Evolutionary conservation across 2,113 vertebrate species (phyloP).

Genomic region (Glaucidium brasilianum): DNA sequence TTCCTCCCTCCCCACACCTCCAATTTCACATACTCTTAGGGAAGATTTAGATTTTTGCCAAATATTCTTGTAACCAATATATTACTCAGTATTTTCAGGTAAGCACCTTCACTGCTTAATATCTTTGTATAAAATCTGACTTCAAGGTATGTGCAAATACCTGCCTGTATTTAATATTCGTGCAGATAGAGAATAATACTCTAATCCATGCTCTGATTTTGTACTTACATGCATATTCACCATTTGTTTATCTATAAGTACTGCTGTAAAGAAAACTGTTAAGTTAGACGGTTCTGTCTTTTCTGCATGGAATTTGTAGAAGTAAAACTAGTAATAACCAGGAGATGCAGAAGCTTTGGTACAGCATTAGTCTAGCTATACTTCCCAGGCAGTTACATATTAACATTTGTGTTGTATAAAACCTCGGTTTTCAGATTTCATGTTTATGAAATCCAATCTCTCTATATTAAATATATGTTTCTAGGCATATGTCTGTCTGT

Average conservation of each 20-base stretch:
- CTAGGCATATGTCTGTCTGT: neutral
- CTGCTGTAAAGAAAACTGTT: neutral
- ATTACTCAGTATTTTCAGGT: neutral
- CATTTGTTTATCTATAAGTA: neutral
- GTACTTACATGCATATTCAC: neutral
- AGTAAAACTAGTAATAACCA: neutral
- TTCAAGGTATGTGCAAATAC: neutral
- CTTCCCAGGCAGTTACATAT: neutral
- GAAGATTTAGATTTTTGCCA: neutral
- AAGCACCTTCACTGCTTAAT: neutral
- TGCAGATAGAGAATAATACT: neutral
- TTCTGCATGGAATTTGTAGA: neutral
- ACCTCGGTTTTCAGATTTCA: neutral
- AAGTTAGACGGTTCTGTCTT: neutral
- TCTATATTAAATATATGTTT: neutral
- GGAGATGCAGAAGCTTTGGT: neutral
- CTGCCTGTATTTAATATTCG: neutral
- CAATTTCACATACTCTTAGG: neutral
- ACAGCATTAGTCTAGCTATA: neutral
- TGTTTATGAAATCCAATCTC: neutral
- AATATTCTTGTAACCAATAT: neutral
- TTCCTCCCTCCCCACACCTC: neutral
- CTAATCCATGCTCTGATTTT: neutral
- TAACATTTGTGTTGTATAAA: neutral
- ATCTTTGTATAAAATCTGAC: neutral